These are phyloP conservation scores for Cheilosia grossa DNA, from an alignment of 2,888 invertebrate genomes.

Conservation along the genomic window DNA sequence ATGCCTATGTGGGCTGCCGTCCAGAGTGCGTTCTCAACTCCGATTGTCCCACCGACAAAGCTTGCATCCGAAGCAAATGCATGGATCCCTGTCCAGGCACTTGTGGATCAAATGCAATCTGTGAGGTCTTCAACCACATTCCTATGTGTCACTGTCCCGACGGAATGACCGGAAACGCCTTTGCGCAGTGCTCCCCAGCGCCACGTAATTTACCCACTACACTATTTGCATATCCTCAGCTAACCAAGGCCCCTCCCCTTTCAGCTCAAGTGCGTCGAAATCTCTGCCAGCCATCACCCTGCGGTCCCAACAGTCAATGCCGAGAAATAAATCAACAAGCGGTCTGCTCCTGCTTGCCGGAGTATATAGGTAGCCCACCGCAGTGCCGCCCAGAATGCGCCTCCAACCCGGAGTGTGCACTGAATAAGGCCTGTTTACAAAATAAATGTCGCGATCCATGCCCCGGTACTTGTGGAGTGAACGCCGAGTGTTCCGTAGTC, in stretches of 20 bases:
- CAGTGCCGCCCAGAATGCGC: slow-evolving; percentile 89
- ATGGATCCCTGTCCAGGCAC: slow-evolving; percentile 88
- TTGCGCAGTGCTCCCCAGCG: slow-evolving; percentile 86
- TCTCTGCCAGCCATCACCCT: slow-evolving; percentile 87
- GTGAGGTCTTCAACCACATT: slow-evolving; percentile 89
- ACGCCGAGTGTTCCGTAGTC: slow-evolving; percentile 90
- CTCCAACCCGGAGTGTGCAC: slow-evolving; percentile 87
- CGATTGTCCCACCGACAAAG: slow-evolving; percentile 87
- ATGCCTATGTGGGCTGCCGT: slow-evolving; percentile 87
- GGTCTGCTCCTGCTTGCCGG: slow-evolving; percentile 87
- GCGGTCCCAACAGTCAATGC: slow-evolving; percentile 90
- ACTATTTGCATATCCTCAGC: background rate
- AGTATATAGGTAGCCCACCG: slow-evolving; percentile 89
- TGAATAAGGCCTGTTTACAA: slow-evolving; percentile 87
- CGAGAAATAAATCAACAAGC: slow-evolving; percentile 86
- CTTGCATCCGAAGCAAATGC: slow-evolving; percentile 88
- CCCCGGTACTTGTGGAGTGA: slow-evolving; percentile 89
- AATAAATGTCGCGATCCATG: slow-evolving; percentile 90
- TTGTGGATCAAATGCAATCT: slow-evolving; percentile 88
- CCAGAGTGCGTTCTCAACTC: slow-evolving; percentile 88
- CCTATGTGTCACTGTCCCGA: slow-evolving; percentile 89
- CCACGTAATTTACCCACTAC: slow-evolving; percentile 68
- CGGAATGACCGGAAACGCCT: slow-evolving; percentile 88
- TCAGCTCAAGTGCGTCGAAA: slow-evolving; percentile 81
- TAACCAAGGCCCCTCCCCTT: slow-evolving; percentile 31